Evolutionary conservation across 2,797 vertebrate species (phyloP), one percentile per base, ranked within the genome.

Genomic region (Neopelma chrysocephalum): DNA sequence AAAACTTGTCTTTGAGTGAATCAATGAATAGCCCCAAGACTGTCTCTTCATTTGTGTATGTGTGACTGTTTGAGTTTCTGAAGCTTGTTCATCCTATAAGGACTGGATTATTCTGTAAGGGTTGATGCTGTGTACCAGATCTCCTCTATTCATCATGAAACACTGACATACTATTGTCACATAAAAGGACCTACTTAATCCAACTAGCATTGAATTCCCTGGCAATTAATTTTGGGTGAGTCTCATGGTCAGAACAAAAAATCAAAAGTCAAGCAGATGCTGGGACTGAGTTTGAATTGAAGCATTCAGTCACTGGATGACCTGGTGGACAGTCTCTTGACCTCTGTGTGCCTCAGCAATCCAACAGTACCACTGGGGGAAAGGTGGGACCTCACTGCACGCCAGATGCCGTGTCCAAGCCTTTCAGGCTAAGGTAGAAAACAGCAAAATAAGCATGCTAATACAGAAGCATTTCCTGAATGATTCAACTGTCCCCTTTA

Each of bases 401-500:
- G 4, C 82, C 84, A 64, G 42, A 95, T 64, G 36, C 40, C 0
- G 2, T 61, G 68, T 87, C 66, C 40, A 83, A 53, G 45, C 66
- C 87, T 85, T 94, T 90, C 91, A 89, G 31, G 8, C 43, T 61
- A 71, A 94, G 82, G 45, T 80, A 78, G 23, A 91, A 89, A 96
- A 51, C 73, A 95, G 12, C 56, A 89, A 94, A 96, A 95, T 48
- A 82, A 32, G 27, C 32, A 78, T 64, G 83, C 77, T 90, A 94
- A 93, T 76, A 62, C 2, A 47, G 45, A 96, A 95, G 84, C 50
- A 66, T 93, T 95, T 97, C 82, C 81, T 84, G 64, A 76, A 27
- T 97, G 62, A 95, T 94, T 97, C 96, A 97, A 82, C 80, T 96
- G 87, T 85, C 68, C 31, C 75, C 69, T 93, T 71, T 93, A 87